These are phyloP conservation scores for Eupithecia tripunctaria DNA, from an alignment of 2,888 invertebrate species.

Conservation along the genomic window DNA sequence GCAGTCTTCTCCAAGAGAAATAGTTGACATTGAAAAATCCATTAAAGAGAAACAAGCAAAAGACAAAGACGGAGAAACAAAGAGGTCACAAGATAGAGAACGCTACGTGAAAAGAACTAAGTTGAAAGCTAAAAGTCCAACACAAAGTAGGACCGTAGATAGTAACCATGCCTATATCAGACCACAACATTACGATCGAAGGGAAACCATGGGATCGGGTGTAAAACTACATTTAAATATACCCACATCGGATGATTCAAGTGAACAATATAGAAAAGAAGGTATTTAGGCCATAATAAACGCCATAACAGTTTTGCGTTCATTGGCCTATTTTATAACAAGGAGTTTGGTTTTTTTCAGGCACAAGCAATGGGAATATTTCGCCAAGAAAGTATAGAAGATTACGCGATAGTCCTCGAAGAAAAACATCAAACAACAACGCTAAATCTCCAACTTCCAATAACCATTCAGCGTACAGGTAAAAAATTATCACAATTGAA, in stretches of 20 bases:
- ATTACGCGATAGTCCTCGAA: conserved; percentile 86
- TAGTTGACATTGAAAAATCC: conserved; percentile 71
- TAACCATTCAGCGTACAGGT: conserved; percentile 78
- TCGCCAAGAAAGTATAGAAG: conserved; percentile 86
- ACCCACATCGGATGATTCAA: conserved; percentile 86
- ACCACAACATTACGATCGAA: conserved; percentile 76
- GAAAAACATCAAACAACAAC: conserved; percentile 84
- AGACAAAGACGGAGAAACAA: conserved; percentile 71
- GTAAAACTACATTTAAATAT: conserved; percentile 83
- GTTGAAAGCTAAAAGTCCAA: conserved; percentile 79
- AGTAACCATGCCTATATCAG: conserved; percentile 63
- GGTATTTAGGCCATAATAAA: conserved; percentile 54
- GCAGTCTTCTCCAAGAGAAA: conserved; percentile 75
- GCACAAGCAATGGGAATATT: conserved; percentile 73
- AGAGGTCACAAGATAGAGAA: conserved; percentile 75
- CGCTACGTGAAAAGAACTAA: conserved; percentile 79
- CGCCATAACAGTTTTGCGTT: not conserved
- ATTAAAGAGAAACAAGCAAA: conserved; percentile 72
- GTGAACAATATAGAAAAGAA: conserved; percentile 82
- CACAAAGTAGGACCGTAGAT: conserved; percentile 71
- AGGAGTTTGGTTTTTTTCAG: not conserved
- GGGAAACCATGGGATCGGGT: conserved; percentile 79
- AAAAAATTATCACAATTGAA: conserved; percentile 18
- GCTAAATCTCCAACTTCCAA: conserved; percentile 83
- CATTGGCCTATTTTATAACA: not conserved